Conservation (phyloP, 30 jellyfish, hydroid and myxozoan species). For the Pelagia noctiluca region DNA sequence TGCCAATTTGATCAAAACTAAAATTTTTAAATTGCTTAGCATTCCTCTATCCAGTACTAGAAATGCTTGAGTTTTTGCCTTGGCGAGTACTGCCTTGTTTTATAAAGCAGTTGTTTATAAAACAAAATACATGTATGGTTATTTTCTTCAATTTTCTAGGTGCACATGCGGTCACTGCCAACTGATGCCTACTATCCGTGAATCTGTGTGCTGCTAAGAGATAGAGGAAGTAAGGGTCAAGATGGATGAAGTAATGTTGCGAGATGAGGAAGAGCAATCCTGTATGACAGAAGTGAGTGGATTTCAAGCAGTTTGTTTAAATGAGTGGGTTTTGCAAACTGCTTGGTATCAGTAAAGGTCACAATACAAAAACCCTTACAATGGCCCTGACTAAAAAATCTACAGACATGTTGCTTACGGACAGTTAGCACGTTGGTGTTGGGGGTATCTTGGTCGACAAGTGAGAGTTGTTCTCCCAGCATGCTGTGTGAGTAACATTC, state of each 20-base stretch:
- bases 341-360: slow-evolving; percentile 1
- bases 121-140: too few relatives aligned
- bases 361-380: slow-evolving; percentile 2
- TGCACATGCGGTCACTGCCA: slow-evolving; percentile 18
- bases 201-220: slow-evolving; percentile 4
- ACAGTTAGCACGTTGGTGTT: slow-evolving; percentile 14
- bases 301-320: slow-evolving; percentile 5
- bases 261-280: not conserved
- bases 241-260: not conserved
- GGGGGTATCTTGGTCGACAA: slow-evolving; percentile 21
- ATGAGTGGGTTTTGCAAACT: slow-evolving; percentile 19
- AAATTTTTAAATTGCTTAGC: too few relatives aligned
- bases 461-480: slow-evolving; percentile 19
- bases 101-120: too few relatives aligned
- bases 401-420: slow-evolving; percentile 11
- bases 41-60: too few relatives aligned
- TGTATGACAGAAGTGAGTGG: slow-evolving; percentile 1
- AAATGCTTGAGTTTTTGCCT: too few relatives aligned
- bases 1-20: too few relatives aligned
- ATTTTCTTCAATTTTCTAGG: too few relatives aligned
- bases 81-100: too few relatives aligned
- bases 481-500: not conserved
- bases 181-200: not conserved
- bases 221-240: slow-evolving; percentile 1
- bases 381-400: not conserved